A percentile compares a stretch with the other conserved stretches of the same genome.
Conservation (phyloP, 2,797 vertebrate species). For the Mus caroli region DNA sequence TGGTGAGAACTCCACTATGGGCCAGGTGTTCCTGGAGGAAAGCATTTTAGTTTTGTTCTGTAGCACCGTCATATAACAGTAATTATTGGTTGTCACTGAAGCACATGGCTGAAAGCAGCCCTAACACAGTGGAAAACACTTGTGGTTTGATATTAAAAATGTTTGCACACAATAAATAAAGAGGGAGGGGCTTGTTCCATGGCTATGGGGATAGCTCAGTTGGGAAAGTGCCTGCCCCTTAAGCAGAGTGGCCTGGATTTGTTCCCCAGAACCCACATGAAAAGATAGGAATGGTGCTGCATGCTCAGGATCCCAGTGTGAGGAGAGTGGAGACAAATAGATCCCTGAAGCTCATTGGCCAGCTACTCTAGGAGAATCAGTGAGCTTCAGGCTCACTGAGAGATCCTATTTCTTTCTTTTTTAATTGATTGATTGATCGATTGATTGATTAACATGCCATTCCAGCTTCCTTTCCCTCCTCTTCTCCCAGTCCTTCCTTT, state of each 20-base stretch:
- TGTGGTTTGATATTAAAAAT: neutral
- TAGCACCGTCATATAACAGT: neutral
- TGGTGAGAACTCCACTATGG: neutral
- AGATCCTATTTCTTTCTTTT: neutral
- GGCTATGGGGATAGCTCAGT: neutral
- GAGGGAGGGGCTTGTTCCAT: fast-evolving
- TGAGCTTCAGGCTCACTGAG: neutral
- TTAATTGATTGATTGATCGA: neutral
- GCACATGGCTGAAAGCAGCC: neutral
- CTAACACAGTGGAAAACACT: neutral
- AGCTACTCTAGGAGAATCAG: neutral
- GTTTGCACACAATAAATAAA: too few species aligned
- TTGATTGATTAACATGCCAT: neutral
- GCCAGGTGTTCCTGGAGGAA: neutral
- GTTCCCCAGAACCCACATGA: neutral
- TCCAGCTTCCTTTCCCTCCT: neutral
- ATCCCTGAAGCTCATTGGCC: neutral
- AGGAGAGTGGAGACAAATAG: too few species aligned
- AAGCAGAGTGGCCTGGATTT: neutral
- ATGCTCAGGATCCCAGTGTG: neutral
- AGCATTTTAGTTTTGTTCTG: neutral
- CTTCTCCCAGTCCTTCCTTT: neutral
- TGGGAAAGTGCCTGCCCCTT: neutral
- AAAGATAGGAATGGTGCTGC: neutral
- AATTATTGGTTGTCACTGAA: neutral